These are phyloP conservation scores for Icerya purchasi DNA, from an alignment of 2,888 invertebrate genomes.

Conservation along the genomic window DNA sequence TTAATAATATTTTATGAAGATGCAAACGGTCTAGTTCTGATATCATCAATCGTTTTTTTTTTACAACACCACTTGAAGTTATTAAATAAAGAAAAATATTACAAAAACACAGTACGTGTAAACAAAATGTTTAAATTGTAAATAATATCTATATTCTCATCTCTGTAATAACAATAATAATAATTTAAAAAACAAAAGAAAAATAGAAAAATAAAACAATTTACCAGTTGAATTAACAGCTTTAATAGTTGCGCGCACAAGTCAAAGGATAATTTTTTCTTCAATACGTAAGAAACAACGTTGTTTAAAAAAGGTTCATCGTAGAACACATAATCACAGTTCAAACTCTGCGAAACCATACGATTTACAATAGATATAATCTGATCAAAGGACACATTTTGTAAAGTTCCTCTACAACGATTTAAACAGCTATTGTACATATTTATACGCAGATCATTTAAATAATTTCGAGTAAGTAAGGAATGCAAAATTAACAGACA, in stretches of 20 bases:
- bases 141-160: no score
- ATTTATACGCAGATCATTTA: conserved; percentile 27
- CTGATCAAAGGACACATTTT: conserved; percentile 25
- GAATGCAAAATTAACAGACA: conserved; percentile 25
- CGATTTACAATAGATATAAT: conserved; percentile 31
- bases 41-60: no score
- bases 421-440: conserved; percentile 32
- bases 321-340: conserved; percentile 34
- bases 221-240: conserved; percentile 34
- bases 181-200: no score
- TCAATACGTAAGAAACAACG: conserved; percentile 31
- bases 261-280: conserved; percentile 31
- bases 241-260: conserved; percentile 30
- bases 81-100: no score
- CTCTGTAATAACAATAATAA: no score
- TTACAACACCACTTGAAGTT: no score
- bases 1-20: no score
- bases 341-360: conserved; percentile 28
- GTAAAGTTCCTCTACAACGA: conserved; percentile 18
- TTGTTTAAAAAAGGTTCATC: conserved; percentile 37
- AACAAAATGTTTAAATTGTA: no score
- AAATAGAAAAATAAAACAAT: no score
- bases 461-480: conserved; percentile 30
- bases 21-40: no score
- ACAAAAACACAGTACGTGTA: no score